Evolutionary conservation across 2,113 vertebrate genomes (phyloP).

Genomic region (Hepsetus odoe): DNA sequence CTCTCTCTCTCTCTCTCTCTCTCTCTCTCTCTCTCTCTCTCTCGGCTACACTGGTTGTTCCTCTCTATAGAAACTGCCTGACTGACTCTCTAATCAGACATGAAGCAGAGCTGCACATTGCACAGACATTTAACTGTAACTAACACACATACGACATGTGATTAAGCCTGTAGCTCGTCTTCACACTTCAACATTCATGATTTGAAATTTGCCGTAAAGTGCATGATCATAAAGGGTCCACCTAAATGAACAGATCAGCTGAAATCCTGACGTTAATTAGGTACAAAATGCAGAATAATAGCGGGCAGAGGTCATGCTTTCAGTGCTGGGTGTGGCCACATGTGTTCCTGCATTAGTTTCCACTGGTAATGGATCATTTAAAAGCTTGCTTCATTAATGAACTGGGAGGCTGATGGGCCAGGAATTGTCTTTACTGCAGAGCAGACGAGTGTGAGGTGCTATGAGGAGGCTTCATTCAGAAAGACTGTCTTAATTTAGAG

Average conservation of each 20-base stretch:
- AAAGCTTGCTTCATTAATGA: background rate
- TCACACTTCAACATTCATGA: background rate
- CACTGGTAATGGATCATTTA: background rate
- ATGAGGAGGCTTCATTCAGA: too few species aligned
- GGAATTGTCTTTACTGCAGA: background rate
- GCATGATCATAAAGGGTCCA: background rate
- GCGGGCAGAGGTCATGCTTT: background rate
- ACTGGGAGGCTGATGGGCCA: background rate
- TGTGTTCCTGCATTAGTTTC: background rate
- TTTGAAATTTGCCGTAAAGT: background rate
- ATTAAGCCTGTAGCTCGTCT: background rate
- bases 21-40: too few species aligned
- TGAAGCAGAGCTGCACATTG: background rate
- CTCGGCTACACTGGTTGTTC: background rate
- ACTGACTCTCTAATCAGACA: constrained; percentile 2
- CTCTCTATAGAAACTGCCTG: background rate
- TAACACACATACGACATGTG: background rate
- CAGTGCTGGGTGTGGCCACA: background rate
- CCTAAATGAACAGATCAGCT: too few species aligned
- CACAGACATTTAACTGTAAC: background rate
- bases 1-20: too few species aligned
- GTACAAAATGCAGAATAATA: too few species aligned
- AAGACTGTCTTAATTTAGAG: constrained; percentile 24
- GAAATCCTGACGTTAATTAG: too few species aligned
- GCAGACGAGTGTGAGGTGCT: too few species aligned